Evolutionary conservation across 2,888 invertebrate genomes (phyloP).

Genomic region (Rhaphigaster nebulosa): DNA sequence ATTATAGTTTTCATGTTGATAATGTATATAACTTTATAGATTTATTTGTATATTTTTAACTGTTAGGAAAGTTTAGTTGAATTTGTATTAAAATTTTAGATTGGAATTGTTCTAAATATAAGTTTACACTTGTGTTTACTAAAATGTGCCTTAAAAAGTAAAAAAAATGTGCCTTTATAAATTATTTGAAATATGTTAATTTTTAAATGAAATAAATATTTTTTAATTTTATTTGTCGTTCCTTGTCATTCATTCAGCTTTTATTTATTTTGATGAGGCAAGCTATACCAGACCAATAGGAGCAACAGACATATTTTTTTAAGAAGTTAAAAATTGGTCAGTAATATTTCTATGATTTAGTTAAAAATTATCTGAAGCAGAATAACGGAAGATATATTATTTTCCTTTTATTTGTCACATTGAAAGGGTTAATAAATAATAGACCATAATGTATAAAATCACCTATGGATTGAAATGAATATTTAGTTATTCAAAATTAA

Average conservation of each 20-base stretch:
- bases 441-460: not conserved
- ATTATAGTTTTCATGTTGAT: constrained; percentile 28
- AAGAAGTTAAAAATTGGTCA: not conserved
- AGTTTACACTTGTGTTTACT: constrained; percentile 19
- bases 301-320: not conserved
- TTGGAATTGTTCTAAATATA: constrained; percentile 23
- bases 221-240: constrained; percentile 1
- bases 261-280: not conserved
- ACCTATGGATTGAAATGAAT: not conserved
- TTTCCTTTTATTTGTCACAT: not conserved
- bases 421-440: not conserved
- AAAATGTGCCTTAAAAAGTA: constrained; percentile 52
- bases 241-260: not conserved
- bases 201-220: constrained; percentile 47
- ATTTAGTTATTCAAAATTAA: not conserved
- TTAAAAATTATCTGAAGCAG: not conserved
- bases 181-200: constrained; percentile 52
- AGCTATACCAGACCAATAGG: not conserved
- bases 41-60: constrained; percentile 47
- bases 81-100: constrained; percentile 29
- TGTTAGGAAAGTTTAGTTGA: constrained; percentile 20
- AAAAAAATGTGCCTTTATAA: constrained; percentile 53
- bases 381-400: not conserved
- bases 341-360: not conserved
- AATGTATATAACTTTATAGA: constrained; percentile 43